Evolutionary conservation across 2,113 vertebrate genomes (phyloP), one percentile per base, ranked within the genome.

Genomic region (Macquaria ambigua): DNA sequence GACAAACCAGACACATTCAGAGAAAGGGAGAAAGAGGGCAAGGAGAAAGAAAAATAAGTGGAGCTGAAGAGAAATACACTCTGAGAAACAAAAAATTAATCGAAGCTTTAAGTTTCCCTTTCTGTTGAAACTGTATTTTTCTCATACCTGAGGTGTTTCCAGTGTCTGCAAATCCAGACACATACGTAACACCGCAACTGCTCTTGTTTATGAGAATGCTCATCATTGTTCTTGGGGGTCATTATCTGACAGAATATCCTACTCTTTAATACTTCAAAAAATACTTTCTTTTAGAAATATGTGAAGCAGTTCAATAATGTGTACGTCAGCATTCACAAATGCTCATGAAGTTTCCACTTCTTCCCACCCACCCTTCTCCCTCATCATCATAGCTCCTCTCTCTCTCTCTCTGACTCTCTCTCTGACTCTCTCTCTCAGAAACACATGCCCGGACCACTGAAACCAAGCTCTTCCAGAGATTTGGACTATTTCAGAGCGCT

Each of bases 391-490:
- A 74, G 5, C 69, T 58, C 74, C 63, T 25, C 81, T 84, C 84
- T 61, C 53, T 50, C 50, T 69, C 48, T 64, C 63, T 69, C 52
- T 75, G 21, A 70, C 62, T 68, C n/a, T 73, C 85, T 64, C 61
- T 81, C 77, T 58, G 61, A 39, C 64, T 76, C 53, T 80, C 62
- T 76, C 84, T 79, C 85, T 92, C 79, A 92, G 70, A 91, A 93
- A 90, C 93, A 93, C 90, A 91, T 86, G 90, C 87, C 71, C 68
- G 81, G 69, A 90, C 84, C 71, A 84, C 48, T 94, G 90, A 93
- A 94, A 90, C 89, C 67, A 61, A 92, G 90, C 90, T 92, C 92
- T 93, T 91, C 89, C 89, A 95, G 87, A 91, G 84, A 92, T 92
- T 85, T 91, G 81, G 87, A 89, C 83, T 82, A 81, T 71, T 91